A percentile compares a stretch with the other conserved stretches of the same genome.
These are phyloP conservation scores for Pheosia tremula DNA, from an alignment of 2,888 invertebrate species.

Conservation along the genomic window DNA sequence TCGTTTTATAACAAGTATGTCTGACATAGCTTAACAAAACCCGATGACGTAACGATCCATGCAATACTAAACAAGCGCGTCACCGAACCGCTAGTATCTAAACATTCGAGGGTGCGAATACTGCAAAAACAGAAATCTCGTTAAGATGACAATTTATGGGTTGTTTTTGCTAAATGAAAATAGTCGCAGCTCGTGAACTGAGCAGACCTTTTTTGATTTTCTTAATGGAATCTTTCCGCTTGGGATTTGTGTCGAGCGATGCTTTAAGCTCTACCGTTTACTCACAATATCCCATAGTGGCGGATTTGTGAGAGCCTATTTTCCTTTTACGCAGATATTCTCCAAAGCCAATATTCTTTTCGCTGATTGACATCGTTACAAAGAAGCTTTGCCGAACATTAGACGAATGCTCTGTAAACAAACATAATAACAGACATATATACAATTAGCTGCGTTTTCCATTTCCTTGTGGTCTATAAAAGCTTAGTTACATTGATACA, in stretches of 20 bases:
- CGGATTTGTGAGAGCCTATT: constrained; percentile 55
- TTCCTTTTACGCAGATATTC: constrained; percentile 38
- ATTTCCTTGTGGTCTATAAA: constrained; percentile 60
- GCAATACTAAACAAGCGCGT: constrained; percentile 47
- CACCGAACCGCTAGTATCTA: constrained; percentile 62
- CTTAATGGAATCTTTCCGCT: constrained; percentile 84
- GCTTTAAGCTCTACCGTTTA: constrained; percentile 71
- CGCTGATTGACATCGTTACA: constrained; percentile 32
- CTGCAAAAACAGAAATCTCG: constrained; percentile 83
- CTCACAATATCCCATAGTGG: constrained; percentile 58
- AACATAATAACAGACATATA: constrained; percentile 25
- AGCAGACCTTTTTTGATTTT: constrained; percentile 83
- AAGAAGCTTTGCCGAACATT: constrained; percentile 8
- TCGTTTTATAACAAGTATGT: no score
- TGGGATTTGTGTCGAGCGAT: constrained; percentile 79
- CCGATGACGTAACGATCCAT: constrained; percentile 58
- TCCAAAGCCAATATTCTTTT: constrained; percentile 33
- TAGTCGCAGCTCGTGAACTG: constrained; percentile 79
- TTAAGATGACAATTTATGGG: constrained; percentile 85
- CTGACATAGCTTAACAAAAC: no score
- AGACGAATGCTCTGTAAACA: constrained; percentile 13
- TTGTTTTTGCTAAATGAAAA: constrained; percentile 85
- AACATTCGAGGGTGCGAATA: constrained; percentile 75
- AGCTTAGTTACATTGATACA: constrained; percentile 66
- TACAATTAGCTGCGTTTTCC: constrained; percentile 48